Conservation (phyloP, 2,113 vertebrate species). For the Lagopus muta region DNA sequence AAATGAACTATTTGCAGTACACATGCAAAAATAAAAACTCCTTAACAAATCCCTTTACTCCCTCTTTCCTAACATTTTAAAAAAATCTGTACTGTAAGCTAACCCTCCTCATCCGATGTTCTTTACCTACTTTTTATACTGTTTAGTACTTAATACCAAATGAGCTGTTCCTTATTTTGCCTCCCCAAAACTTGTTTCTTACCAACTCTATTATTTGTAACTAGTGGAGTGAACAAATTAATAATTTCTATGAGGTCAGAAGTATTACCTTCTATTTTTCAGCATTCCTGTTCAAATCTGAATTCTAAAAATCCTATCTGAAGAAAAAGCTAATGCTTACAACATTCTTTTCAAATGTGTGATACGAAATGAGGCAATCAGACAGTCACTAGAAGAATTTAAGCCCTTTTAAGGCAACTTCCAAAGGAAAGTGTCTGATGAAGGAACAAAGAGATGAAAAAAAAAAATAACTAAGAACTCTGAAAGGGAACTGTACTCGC, state of each 20-base stretch:
- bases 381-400: conserved; percentile 33
- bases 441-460: background rate
- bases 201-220: background rate
- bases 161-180: background rate
- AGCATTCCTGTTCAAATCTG: background rate
- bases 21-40: background rate
- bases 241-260: background rate
- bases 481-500: background rate
- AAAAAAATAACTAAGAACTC: background rate
- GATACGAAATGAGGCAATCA: conserved; percentile 35
- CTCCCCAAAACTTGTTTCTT: background rate
- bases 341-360: background rate
- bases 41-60: background rate
- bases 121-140: background rate
- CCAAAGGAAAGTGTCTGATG: background rate
- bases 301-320: background rate
- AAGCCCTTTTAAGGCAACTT: conserved; percentile 49
- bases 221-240: background rate
- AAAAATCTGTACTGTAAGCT: background rate
- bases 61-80: background rate
- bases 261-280: background rate
- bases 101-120: background rate
- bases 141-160: background rate
- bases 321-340: background rate
- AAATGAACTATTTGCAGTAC: fast-evolving